These are phyloP conservation scores for Lateolabrax maculatus DNA, from an alignment of 2,797 vertebrate species.

Conservation along the genomic window DNA sequence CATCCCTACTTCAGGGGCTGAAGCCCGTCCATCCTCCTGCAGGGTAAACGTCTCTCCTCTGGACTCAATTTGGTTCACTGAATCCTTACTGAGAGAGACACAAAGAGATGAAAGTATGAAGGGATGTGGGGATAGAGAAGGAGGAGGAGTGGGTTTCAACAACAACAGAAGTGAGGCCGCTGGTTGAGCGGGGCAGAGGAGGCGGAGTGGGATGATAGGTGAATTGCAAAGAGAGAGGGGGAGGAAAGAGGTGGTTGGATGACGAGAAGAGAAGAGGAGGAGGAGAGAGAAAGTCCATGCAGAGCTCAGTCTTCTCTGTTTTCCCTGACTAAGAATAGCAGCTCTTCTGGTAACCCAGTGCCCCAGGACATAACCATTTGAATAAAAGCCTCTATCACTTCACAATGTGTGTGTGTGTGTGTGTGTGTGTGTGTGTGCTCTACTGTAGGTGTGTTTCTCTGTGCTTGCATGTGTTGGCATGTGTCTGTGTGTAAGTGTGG, in stretches of 20 bases:
- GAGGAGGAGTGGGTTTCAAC: conserved; percentile 64
- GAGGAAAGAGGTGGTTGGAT: conserved; percentile 49
- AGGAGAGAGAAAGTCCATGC: conserved; percentile 54
- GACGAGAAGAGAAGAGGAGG: conserved; percentile 45
- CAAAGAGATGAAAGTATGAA: conserved; percentile 69
- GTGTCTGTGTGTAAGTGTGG: conserved; percentile 24
- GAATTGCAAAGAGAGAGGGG: conserved; percentile 67
- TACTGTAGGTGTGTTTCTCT: conserved; percentile 50
- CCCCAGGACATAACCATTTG: conserved; percentile 78
- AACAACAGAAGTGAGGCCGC: conserved; percentile 71
- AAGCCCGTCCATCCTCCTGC: conserved; percentile 55
- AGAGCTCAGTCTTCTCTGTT: conserved; percentile 63
- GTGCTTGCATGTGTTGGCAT: conserved; percentile 37
- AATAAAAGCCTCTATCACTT: conserved; percentile 79
- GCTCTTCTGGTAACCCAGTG: conserved; percentile 81
- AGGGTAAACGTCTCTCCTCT: conserved; percentile 69
- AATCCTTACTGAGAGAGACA: conserved; percentile 68
- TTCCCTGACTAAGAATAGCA: conserved; percentile 80
- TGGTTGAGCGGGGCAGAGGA: conserved; percentile 67
- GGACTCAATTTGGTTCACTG: conserved; percentile 73
- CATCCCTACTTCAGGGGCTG: conserved; percentile 47
- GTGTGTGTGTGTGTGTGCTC: conserved; percentile 38
- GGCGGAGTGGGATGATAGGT: conserved; percentile 75
- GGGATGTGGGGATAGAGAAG: conserved; percentile 57
- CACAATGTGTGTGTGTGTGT: conserved; percentile 48